Evolutionary conservation across 2,888 invertebrate species (phyloP).

Genomic region (Nomada hirtipes): DNA sequence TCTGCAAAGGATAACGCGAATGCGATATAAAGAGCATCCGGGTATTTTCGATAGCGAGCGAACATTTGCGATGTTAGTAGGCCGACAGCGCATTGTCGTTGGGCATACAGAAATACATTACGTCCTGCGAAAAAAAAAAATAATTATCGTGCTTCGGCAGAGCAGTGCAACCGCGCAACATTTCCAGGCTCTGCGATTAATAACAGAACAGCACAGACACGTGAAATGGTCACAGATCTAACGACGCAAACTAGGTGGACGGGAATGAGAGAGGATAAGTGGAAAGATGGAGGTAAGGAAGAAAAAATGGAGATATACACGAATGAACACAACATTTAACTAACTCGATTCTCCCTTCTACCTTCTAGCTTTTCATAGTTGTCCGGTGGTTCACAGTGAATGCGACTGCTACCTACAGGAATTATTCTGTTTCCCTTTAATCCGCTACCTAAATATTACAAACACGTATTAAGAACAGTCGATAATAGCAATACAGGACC

Average conservation of each 20-base stretch:
- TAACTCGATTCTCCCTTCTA: constrained; percentile 65
- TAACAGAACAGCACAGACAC: background rate
- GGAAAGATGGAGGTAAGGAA: background rate
- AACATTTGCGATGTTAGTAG: no score
- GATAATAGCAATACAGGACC: no score
- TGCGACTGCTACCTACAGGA: constrained; percentile 91
- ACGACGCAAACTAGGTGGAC: no score
- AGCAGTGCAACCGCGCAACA: background rate
- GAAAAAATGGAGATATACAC: background rate
- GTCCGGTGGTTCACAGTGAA: constrained; percentile 91
- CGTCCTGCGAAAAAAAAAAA: no score
- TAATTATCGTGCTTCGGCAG: background rate
- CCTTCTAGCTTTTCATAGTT: constrained; percentile 85
- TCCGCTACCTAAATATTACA: constrained; percentile 86
- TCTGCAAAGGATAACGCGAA: constrained; percentile 60
- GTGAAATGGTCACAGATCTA: no score
- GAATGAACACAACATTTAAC: constrained; percentile 42
- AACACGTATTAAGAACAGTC: constrained; percentile 56
- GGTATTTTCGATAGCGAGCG: no score
- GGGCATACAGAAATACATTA: background rate
- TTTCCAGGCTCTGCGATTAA: background rate
- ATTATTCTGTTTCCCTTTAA: constrained; percentile 91
- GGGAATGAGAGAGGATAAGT: background rate
- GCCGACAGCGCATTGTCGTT: no score
- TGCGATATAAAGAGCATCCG: no score